phyloP scores from a whole-genome alignment of 2,113 vertebrate genomes.

The Festucalex cinctus region DNA sequence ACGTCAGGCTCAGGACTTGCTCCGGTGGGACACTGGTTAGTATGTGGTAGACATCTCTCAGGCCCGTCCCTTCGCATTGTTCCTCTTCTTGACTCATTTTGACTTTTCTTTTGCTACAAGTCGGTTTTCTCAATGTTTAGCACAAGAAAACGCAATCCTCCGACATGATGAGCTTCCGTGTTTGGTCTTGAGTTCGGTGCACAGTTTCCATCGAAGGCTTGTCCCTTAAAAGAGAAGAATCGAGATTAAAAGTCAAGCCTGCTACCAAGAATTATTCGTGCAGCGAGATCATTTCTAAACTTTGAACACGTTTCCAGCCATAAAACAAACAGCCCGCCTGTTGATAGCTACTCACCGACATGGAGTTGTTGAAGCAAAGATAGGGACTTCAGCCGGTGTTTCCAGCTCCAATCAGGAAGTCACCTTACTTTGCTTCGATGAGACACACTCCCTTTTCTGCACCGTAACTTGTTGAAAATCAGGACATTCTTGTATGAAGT shows the following conservation, averaged over 20 bases:
- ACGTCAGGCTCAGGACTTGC: constrained; percentile 67
- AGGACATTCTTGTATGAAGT: accelerated
- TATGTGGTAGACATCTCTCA: constrained; percentile 64
- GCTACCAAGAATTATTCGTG: not conserved
- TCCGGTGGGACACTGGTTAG: constrained; percentile 47
- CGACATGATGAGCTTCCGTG: not conserved
- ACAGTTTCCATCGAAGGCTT: not conserved
- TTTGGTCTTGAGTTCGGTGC: not conserved
- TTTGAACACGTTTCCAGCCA: not conserved
- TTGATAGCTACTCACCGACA: constrained; percentile 2
- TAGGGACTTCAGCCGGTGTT: not conserved
- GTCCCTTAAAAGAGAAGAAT: not conserved
- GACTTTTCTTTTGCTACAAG: not conserved
- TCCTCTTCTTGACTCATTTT: constrained; percentile 45
- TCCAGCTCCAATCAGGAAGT: constrained; percentile 59
- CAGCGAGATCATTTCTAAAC: not conserved
- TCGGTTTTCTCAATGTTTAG: not conserved
- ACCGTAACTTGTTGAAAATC: not conserved
- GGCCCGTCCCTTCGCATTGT: constrained; percentile 44
- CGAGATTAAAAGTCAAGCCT: not conserved
- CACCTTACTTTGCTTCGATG: constrained; percentile 8
- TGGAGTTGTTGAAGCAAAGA: not conserved
- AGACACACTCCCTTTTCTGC: not conserved
- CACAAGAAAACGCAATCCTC: not conserved
- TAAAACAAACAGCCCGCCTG: not conserved